Percentiles rank a stretch among this genome's conserved stretches.
These are phyloP conservation scores for Thaumetopoea pityocampa DNA, from an alignment of 1,140 invertebrate species.

Conservation along the genomic window DNA sequence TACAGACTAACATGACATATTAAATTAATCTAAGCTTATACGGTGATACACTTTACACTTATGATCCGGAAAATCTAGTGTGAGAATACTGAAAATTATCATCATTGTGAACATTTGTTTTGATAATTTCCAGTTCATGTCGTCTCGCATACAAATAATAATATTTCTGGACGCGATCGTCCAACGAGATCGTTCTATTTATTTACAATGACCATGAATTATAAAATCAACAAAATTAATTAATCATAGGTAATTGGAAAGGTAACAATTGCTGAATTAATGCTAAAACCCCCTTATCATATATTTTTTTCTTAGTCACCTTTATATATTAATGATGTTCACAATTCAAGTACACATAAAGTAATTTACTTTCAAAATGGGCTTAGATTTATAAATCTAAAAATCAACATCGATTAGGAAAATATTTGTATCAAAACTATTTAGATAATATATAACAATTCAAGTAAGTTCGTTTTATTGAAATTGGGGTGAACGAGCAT, in stretches of 20 bases:
- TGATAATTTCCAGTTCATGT: slow-evolving; percentile 42
- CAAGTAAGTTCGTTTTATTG: too few species aligned
- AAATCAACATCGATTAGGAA: too few species aligned
- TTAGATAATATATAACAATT: too few species aligned
- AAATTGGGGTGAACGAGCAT: too few species aligned
- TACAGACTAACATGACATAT: slow-evolving; percentile 63
- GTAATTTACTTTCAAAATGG: too few species aligned
- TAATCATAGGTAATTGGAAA: too few species aligned
- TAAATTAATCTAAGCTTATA: slow-evolving; percentile 64
- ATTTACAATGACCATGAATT: too few species aligned
- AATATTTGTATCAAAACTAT: too few species aligned
- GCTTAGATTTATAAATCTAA: too few species aligned
- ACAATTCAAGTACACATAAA: slow-evolving; percentile 2
- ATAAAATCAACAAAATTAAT: too few species aligned
- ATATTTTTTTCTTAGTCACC: slow-evolving; percentile 1
- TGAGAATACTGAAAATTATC: slow-evolving; percentile 52
- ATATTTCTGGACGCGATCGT: slow-evolving; percentile 65
- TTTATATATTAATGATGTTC: neutral
- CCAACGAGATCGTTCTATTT: slow-evolving; percentile 49
- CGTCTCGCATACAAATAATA: slow-evolving; percentile 42
- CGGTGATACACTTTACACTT: slow-evolving; percentile 62
- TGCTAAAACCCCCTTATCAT: too few species aligned
- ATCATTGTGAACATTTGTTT: slow-evolving; percentile 8
- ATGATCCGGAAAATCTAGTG: slow-evolving; percentile 62
- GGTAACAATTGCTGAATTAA: too few species aligned